Conservation (phyloP, 92 coral and sea anemone genomes). For the Phymanthus crucifer region DNA sequence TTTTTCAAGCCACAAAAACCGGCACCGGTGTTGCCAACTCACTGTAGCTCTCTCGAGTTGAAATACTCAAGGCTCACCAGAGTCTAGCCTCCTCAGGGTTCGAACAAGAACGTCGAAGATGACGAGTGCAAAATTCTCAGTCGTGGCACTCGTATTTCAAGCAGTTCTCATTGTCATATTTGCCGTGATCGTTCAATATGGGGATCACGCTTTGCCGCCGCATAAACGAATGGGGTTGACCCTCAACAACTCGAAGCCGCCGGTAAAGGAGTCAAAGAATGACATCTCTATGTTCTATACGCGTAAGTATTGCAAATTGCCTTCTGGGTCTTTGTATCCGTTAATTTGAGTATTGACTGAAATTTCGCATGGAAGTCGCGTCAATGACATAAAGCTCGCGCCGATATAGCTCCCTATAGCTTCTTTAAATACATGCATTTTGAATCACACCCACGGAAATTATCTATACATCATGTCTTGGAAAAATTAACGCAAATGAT, state of each 20-base stretch:
- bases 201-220: slow-evolving; percentile 62
- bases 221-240: slow-evolving; percentile 32
- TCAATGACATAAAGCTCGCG: too few relatives aligned
- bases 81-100: neutral
- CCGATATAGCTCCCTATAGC: too few relatives aligned
- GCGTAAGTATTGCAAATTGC: slow-evolving; percentile 36
- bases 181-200: slow-evolving; percentile 68
- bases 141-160: slow-evolving; percentile 51
- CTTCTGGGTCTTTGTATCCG: neutral
- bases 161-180: slow-evolving; percentile 58
- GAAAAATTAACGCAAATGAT: too few relatives aligned
- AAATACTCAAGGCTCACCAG: neutral
- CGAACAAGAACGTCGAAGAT: neutral
- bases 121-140: slow-evolving; percentile 55
- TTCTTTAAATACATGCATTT: too few relatives aligned
- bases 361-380: too few relatives aligned
- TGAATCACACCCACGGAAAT: too few relatives aligned
- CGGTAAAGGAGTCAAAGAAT: slow-evolving; percentile 33
- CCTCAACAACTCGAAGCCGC: slow-evolving; percentile 9
- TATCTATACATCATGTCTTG: too few relatives aligned
- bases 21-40: neutral
- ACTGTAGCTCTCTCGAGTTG: neutral
- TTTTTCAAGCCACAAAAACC: neutral
- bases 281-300: slow-evolving; percentile 63
- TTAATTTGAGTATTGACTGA: too few relatives aligned